These are phyloP conservation scores for Calonectris borealis DNA, from an alignment of 2,113 vertebrate genomes.

Conservation along the genomic window DNA sequence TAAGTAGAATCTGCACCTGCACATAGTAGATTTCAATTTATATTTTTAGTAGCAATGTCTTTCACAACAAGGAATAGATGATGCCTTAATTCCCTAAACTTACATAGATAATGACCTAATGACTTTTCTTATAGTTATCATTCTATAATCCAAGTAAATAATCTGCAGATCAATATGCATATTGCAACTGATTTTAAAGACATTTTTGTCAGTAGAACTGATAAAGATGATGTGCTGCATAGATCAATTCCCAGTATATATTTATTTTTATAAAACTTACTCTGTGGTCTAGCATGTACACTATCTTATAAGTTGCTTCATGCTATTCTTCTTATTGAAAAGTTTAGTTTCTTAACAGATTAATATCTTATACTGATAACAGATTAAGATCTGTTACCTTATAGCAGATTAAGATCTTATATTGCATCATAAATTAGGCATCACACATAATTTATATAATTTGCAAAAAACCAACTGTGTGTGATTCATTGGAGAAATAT, in stretches of 20 bases:
- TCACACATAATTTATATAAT: not conserved
- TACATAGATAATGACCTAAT: slow-evolving; percentile 22
- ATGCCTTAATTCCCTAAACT: slow-evolving; percentile 43
- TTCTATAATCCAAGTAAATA: slow-evolving; percentile 1
- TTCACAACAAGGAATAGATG: slow-evolving; percentile 12
- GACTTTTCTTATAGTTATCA: slow-evolving; percentile 11
- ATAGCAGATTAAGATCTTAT: not conserved
- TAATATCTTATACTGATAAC: not conserved
- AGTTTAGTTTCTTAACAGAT: not conserved
- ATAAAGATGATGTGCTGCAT: not conserved
- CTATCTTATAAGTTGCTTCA: not conserved
- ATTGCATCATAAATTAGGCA: not conserved
- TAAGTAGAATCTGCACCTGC: slow-evolving; percentile 61
- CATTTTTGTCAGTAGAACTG: not conserved
- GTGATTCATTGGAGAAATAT: not conserved
- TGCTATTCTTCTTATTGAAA: not conserved
- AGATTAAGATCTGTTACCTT: not conserved
- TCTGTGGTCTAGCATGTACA: not conserved
- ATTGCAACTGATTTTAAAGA: slow-evolving; percentile 27
- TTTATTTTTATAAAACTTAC: not conserved
- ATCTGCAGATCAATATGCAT: not conserved
- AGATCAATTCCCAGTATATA: not conserved
- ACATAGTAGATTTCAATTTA: slow-evolving; percentile 37
- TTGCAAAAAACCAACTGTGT: not conserved
- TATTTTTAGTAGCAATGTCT: slow-evolving; percentile 55